Base-by-base conservation (phyloP, 2,113 vertebrate genomes). In the Fukomys damarensis region DNA sequence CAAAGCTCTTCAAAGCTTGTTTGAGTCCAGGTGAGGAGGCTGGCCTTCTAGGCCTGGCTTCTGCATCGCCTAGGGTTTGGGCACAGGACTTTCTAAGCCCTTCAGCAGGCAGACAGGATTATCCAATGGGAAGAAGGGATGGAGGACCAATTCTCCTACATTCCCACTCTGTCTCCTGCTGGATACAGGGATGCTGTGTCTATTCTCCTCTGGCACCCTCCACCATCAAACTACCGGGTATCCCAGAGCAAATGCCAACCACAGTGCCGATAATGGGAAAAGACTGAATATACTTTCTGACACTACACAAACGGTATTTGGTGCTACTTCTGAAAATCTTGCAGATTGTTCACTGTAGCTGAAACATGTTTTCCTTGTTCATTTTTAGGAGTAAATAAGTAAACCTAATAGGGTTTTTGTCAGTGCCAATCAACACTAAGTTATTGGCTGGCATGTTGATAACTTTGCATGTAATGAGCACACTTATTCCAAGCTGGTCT, bases 341-440 rank as follows among this genome's bases (percentile, higher is more conserved):
- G 82, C 49, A 84, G n/a, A 46, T 5, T 28, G 72, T 43, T 95
- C 66, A 26, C 85, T 92, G 74, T 79, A 86, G 84, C 56, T 30
- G 30, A 76, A 84, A 89, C 30, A 79, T 65, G 70, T 92, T 86
- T 95, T 52, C 56, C 46, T 92, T 81, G 28, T 49, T 93, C 87
- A 82, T 85, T 94, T 96, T 93, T 85, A 76, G 38, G 16, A 92
- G 43, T 81, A 91, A 90, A 88, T 85, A 91, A 88, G 65, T 66
- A 97, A 82, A 79, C 52, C 70, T 35, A 92, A 86, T 19, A 82
- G 54, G 63, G 74, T 49, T 70, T 88, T 41, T 76, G 35, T 54
- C 32, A 79, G 2, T 2, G n/a, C 66, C 58, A n/a, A 74, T 66
- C 41, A 61, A 38, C 43, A 74, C 13, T 24, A 66, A 84, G 85